Base-by-base conservation (phyloP, 2,888 invertebrate genomes). In the Chironomus riparius region DNA sequence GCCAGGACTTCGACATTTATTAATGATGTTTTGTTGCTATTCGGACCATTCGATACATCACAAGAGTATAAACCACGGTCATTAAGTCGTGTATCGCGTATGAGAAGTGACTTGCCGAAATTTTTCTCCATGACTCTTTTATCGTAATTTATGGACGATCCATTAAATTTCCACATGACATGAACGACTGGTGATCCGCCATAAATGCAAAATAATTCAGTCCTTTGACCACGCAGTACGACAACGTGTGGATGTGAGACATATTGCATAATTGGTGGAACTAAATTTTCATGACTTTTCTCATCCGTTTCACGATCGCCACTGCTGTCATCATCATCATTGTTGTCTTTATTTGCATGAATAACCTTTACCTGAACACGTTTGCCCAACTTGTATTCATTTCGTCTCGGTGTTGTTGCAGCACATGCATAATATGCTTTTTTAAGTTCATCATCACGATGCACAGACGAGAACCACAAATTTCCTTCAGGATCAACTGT, bases 181-280 rank as follows among this genome's bases (percentile, higher is more conserved):
- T 50, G 38, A 5, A 28, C 10, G 7, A 10, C 21, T 1, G 22
- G 56, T 5, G 50, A 12, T 22, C 24, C 50, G 13, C 24, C 21
- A 50, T 50, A 71, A 71, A 71, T 71, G 24, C 71, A 71, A 71
- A 71, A 71, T 50, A 71, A 22, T 56, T 71, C 71, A 4, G 71
- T 48, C 6, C 24, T 50, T 50, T 71, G 47, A 18, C 71, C 71
- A 13, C 71, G 71, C 22, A 71, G n/a, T 22, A 15, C 56, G 24
- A 56, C 47, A 22, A 71, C 21, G 13, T 18, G n/a, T 21, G 71
- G 56, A 7, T 18, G n/a, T 7, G 71, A 71, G 21, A 56, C 50
- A 50, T 71, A 71, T 71, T 71, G 48, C 12, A 56, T 10, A 24
- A 18, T 50, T 48, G 70, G 47, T 15, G 56, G 22, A 22, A 22